phyloP scores from a whole-genome alignment of 2,113 vertebrate genomes.

The Chaetodon trifascialis region DNA sequence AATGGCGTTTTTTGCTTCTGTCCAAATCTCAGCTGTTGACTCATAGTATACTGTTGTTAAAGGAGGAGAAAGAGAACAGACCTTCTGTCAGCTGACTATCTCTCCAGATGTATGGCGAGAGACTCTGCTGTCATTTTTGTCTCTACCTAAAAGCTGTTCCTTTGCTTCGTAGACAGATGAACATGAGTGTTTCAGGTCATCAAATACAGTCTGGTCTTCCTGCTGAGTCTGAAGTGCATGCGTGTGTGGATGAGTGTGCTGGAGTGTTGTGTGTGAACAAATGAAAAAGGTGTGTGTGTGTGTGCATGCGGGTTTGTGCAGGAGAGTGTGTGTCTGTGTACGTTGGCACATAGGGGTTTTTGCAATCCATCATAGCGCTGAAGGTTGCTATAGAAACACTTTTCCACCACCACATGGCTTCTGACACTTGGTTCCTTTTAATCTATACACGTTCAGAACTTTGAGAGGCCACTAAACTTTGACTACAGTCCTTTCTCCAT shows the following conservation, averaged over 20 bases:
- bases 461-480: constrained; percentile 33
- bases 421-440: constrained; percentile 46
- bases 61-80: constrained; percentile 46
- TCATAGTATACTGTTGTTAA: constrained; percentile 36
- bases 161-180: constrained; percentile 30
- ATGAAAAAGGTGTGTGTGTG: background rate
- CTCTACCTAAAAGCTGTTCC: constrained; percentile 33
- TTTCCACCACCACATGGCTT: constrained; percentile 29
- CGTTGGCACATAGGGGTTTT: constrained; percentile 29
- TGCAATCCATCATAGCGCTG: constrained; percentile 45
- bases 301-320: constrained; percentile 1
- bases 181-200: constrained; percentile 29
- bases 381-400: constrained; percentile 69
- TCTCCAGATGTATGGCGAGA: background rate
- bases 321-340: constrained; percentile 6
- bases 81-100: constrained; percentile 15
- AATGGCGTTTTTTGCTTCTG: constrained; percentile 58
- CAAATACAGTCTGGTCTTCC: constrained; percentile 46
- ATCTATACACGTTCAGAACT: constrained; percentile 53
- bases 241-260: background rate
- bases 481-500: background rate
- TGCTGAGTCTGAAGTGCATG: constrained; percentile 36
- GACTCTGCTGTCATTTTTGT: constrained; percentile 24
- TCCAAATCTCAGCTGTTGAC: constrained; percentile 58
- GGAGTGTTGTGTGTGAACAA: constrained; percentile 9